phyloP scores from a whole-genome alignment of 92 coral and sea anemone species.

The Pocillopora grandis region DNA sequence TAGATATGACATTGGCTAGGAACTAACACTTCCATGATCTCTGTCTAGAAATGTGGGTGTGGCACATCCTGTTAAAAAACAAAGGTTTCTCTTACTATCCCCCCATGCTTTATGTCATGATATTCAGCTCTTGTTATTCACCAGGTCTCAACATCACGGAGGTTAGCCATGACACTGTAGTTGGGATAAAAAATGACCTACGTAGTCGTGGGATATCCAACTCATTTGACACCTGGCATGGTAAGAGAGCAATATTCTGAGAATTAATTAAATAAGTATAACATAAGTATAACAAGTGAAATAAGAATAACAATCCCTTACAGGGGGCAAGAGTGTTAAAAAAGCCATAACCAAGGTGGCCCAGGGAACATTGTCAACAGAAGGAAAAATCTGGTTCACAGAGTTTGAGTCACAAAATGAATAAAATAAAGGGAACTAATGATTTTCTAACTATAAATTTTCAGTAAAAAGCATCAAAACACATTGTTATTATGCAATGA shows the following conservation, averaged over 20 bases:
- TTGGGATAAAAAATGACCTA: neutral
- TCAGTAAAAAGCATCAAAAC: neutral
- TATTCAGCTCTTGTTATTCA: too few species aligned
- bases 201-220: neutral
- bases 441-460: neutral
- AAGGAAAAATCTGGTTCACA: neutral
- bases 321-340: neutral
- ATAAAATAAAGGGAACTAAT: neutral
- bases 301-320: neutral
- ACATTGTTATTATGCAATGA: constrained; percentile 1
- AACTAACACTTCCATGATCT: too few species aligned
- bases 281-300: too few species aligned
- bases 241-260: neutral
- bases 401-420: neutral
- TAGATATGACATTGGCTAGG: too few species aligned
- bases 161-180: neutral
- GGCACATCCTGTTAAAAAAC: neutral
- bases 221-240: neutral
- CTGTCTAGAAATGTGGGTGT: neutral
- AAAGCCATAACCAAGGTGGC: neutral
- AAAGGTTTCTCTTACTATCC: neutral
- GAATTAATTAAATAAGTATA: too few species aligned
- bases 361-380: neutral
- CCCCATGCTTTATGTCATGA: too few species aligned
- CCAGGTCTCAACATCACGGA: neutral